Evolutionary conservation across 2,113 vertebrate species (phyloP).

Genomic region (Brachyhypopomus gauderio): DNA sequence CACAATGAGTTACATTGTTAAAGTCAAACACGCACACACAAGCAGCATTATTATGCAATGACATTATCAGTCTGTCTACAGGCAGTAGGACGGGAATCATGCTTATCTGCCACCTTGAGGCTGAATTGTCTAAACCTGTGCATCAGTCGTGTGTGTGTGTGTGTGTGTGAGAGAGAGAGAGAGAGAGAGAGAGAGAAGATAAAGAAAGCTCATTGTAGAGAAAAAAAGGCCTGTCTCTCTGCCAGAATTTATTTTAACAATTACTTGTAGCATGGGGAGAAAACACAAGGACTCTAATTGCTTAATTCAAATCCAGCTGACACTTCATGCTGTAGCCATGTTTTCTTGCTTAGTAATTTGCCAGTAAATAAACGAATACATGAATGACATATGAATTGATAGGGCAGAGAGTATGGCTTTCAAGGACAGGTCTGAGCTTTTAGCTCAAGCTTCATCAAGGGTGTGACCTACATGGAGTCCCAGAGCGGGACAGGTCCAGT

Average conservation of each 20-base stretch:
- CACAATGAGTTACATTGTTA: background rate
- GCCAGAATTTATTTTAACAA: constrained; percentile 56
- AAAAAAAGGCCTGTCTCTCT: constrained; percentile 6
- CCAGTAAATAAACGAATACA: constrained; percentile 46
- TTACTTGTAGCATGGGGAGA: constrained; percentile 41
- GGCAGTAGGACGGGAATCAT: constrained; percentile 14
- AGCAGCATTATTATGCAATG: background rate
- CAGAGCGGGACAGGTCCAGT: background rate
- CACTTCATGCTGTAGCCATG: constrained; percentile 29
- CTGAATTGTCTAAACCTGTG: constrained; percentile 5
- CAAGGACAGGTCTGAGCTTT: constrained; percentile 18
- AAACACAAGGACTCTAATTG: constrained; percentile 48
- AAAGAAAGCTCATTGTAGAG: background rate
- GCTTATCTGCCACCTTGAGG: constrained; percentile 3
- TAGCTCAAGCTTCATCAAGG: background rate
- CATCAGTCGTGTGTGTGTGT: background rate
- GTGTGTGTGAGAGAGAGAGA: constrained; percentile 10
- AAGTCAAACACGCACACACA: background rate
- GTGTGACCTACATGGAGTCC: background rate
- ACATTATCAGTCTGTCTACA: background rate
- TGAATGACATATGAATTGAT: constrained; percentile 24
- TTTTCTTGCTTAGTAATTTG: constrained; percentile 24
- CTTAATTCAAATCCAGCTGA: constrained; percentile 41
- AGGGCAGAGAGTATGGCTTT: constrained; percentile 12
- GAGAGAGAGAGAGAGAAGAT: constrained; percentile 24